Conservation (phyloP, 30 jellyfish, hydroid and myxozoan species). For the Chrysaora quinquecirrha region DNA sequence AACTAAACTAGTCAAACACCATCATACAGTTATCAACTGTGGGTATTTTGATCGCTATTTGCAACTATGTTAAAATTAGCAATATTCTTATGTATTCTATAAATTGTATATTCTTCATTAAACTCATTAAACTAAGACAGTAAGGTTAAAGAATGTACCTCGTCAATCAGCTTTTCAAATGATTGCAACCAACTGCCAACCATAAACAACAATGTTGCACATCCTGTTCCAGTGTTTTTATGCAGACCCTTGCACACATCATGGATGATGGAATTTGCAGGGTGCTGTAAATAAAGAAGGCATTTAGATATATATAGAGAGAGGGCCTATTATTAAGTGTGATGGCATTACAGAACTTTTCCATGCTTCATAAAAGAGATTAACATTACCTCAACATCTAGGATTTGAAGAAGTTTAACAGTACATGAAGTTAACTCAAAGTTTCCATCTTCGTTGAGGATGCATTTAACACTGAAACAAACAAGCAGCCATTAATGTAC, state of each 20-base stretch:
- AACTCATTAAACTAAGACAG: too few relatives aligned
- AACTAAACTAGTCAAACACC: too few relatives aligned
- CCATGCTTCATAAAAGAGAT: too few relatives aligned
- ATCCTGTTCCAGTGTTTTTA: constrained; percentile 45
- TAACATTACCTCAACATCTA: constrained; percentile 66
- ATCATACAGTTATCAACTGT: too few relatives aligned
- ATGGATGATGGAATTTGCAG: constrained; percentile 59
- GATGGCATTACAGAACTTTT: too few relatives aligned
- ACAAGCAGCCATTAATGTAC: too few relatives aligned
- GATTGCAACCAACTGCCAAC: constrained; percentile 60
- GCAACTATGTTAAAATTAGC: too few relatives aligned
- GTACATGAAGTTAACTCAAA: constrained; percentile 50
- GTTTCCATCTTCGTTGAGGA: constrained; percentile 38
- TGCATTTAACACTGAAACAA: constrained; percentile 54
- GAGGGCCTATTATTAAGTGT: not conserved
- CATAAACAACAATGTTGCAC: constrained; percentile 58
- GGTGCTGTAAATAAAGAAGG: constrained; percentile 37
- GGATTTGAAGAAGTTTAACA: constrained; percentile 18
- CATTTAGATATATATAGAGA: not conserved
- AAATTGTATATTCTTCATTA: too few relatives aligned
- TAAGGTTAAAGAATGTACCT: too few relatives aligned
- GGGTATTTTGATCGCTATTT: too few relatives aligned
- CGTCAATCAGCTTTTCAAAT: constrained; percentile 13
- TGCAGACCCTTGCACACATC: constrained; percentile 47
- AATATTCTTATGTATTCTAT: too few relatives aligned